phyloP scores from a whole-genome alignment of 1,140 invertebrate species.

The Nephotettix cincticeps region DNA sequence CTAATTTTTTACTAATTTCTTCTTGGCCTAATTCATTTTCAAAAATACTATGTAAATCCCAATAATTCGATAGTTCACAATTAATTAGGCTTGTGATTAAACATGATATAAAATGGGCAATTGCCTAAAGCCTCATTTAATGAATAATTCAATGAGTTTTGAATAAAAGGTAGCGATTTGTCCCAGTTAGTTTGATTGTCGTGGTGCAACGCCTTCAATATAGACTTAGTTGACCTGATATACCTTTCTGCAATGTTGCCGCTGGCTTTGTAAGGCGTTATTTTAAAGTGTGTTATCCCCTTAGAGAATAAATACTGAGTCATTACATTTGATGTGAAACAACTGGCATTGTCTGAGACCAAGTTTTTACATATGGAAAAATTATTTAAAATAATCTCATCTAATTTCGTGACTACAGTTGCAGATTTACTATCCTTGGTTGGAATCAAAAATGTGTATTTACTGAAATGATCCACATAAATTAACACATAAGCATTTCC shows the following conservation, averaged over 20 bases:
- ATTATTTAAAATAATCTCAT: neutral
- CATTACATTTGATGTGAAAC: slow-evolving; percentile 2
- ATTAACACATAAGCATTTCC: slow-evolving; percentile 1
- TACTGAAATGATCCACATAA: slow-evolving; percentile 6
- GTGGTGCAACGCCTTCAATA: neutral
- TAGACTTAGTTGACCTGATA: neutral
- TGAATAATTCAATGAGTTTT: neutral
- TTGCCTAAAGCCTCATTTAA: neutral
- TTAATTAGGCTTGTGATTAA: slow-evolving; percentile 4
- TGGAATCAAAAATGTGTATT: neutral
- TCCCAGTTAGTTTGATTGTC: neutral
- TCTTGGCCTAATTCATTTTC: neutral
- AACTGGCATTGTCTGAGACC: neutral
- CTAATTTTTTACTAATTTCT: neutral
- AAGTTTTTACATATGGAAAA: neutral
- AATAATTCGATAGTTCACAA: neutral
- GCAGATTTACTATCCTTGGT: neutral
- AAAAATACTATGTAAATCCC: neutral
- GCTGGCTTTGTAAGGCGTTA: neutral
- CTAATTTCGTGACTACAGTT: neutral
- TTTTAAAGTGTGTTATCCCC: neutral
- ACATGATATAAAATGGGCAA: neutral
- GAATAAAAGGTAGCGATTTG: neutral
- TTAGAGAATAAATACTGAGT: neutral
- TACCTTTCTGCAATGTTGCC: neutral